Evolutionary conservation across 2,888 invertebrate genomes (phyloP).

Genomic region (Clitarchus hookeri): DNA sequence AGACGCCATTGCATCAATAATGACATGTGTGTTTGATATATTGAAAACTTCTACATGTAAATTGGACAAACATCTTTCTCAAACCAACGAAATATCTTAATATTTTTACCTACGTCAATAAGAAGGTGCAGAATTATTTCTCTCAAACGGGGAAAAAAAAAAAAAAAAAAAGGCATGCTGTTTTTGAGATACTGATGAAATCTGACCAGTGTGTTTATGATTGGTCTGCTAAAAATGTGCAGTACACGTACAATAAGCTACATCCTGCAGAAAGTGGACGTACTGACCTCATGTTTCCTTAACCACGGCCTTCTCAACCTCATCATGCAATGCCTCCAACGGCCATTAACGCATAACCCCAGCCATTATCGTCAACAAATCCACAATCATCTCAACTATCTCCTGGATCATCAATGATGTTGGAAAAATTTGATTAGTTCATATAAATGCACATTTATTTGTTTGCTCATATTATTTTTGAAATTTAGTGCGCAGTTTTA

Average conservation of each 20-base stretch:
- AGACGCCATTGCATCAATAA: too few species aligned
- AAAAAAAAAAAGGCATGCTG: not conserved
- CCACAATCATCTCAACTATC: not conserved
- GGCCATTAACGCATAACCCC: not conserved
- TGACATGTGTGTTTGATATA: not conserved
- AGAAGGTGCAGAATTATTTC: slow-evolving; percentile 21
- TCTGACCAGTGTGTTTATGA: slow-evolving; percentile 21
- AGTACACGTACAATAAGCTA: too few species aligned
- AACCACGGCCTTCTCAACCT: slow-evolving; percentile 3
- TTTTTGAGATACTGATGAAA: slow-evolving; percentile 27
- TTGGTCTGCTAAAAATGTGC: slow-evolving; percentile 18
- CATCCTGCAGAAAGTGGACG: slow-evolving; percentile 7
- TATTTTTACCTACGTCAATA: slow-evolving; percentile 28
- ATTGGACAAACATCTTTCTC: slow-evolving; percentile 24
- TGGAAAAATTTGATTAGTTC: too few species aligned
- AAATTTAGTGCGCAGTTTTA: not conserved
- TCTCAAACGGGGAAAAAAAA: not conserved
- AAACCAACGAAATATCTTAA: slow-evolving; percentile 20
- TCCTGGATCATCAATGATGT: too few species aligned
- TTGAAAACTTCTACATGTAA: slow-evolving; percentile 20
- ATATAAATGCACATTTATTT: not conserved
- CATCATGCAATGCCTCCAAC: not conserved
- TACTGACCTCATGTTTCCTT: not conserved
- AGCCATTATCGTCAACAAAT: not conserved
- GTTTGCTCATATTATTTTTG: not conserved